Conservation (phyloP, 2,113 vertebrate species). For the Thalassoma bifasciatum region DNA sequence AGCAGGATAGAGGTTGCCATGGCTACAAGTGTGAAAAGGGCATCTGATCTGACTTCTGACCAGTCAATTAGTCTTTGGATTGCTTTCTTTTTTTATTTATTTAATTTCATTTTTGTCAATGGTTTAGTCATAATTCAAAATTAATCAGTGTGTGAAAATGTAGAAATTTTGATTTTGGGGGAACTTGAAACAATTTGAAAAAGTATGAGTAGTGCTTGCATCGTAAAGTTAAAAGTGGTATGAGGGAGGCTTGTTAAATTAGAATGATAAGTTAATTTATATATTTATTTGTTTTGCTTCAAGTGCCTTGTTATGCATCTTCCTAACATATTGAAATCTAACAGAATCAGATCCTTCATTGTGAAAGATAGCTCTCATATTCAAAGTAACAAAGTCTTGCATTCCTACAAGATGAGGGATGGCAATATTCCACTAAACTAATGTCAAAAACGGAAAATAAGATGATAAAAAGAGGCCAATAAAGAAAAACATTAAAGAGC, state of each 20-base stretch:
- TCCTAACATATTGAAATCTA: too few relatives aligned
- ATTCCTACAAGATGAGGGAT: background rate
- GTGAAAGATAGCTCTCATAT: background rate
- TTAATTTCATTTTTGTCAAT: constrained; percentile 68
- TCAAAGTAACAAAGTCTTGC: background rate
- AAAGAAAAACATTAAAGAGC: background rate
- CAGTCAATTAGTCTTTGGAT: constrained; percentile 79
- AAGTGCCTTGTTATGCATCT: too few relatives aligned
- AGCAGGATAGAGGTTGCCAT: constrained; percentile 69
- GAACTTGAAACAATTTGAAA: constrained; percentile 36
- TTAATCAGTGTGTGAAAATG: constrained; percentile 43
- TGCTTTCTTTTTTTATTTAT: constrained; percentile 55
- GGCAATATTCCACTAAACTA: background rate
- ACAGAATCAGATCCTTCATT: background rate
- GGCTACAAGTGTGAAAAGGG: constrained; percentile 79
- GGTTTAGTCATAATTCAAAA: constrained; percentile 51
- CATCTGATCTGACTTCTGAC: constrained; percentile 76
- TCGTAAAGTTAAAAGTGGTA: constrained; percentile 57
- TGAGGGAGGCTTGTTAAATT: constrained; percentile 43
- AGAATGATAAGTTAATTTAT: too few relatives aligned
- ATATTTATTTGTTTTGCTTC: too few relatives aligned
- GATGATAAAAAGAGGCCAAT: background rate
- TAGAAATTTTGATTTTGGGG: constrained; percentile 15
- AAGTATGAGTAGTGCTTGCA: constrained; percentile 32
- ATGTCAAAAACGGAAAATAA: background rate